Evolutionary conservation across 2,113 vertebrate species (phyloP).

Genomic region (Arenaria interpres): DNA sequence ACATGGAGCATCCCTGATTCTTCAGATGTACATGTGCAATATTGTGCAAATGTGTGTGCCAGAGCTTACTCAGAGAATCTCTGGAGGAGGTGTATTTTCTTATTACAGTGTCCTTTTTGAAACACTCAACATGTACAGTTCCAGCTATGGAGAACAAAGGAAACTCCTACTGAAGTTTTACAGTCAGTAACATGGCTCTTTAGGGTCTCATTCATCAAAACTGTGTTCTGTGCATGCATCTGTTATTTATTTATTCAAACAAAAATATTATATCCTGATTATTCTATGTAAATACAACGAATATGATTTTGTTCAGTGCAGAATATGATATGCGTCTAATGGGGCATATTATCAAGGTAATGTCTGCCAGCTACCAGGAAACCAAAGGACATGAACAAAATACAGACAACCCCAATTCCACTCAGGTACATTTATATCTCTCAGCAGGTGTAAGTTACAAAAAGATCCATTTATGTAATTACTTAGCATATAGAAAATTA

Average conservation of each 20-base stretch:
- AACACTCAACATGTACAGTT: not conserved
- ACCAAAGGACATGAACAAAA: not conserved
- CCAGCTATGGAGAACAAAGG: slow-evolving; percentile 11
- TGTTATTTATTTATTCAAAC: not conserved
- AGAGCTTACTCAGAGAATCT: slow-evolving; percentile 6
- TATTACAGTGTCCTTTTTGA: slow-evolving; percentile 24
- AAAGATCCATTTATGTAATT: not conserved
- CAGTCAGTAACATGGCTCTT: not conserved
- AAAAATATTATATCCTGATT: not conserved
- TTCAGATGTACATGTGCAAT: not conserved
- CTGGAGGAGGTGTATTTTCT: not conserved
- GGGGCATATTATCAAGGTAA: not conserved
- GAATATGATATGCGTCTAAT: not conserved
- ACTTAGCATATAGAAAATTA: not conserved
- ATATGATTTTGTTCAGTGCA: slow-evolving; percentile 11
- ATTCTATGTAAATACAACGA: slow-evolving; percentile 22
- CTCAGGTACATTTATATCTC: not conserved
- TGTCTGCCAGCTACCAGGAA: not conserved
- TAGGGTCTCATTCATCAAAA: slow-evolving; percentile 7
- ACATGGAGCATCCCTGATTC: not conserved
- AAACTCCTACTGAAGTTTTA: not conserved
- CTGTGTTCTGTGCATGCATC: not conserved
- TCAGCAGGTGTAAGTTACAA: not conserved
- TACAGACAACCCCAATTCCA: not conserved
- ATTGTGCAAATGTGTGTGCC: not conserved